Evolutionary conservation across 1,140 invertebrate species (phyloP).

Genomic region (Calycopis cecrops): DNA sequence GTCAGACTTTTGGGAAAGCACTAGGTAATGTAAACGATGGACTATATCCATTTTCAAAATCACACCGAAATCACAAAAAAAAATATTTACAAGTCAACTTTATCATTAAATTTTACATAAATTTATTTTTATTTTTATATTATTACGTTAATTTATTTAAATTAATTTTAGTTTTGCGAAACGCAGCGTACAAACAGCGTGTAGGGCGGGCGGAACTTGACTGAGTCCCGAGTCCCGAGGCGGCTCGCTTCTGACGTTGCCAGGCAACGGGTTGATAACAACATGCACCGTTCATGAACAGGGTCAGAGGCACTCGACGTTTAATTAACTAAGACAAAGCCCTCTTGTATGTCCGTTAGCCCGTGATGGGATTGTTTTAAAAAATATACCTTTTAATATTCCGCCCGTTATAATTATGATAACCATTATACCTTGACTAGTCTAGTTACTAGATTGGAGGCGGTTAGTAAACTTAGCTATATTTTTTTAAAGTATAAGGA

Average conservation of each 20-base stretch:
- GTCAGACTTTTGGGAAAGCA: slow-evolving; percentile 70
- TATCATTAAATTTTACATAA: too few relatives aligned
- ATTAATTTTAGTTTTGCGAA: background rate
- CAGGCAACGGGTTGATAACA: slow-evolving; percentile 37
- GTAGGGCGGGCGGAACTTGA: slow-evolving; percentile 50
- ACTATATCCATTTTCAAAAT: slow-evolving; percentile 65
- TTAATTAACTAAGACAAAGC: slow-evolving; percentile 7
- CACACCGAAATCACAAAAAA: background rate
- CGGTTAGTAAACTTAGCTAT: too few relatives aligned
- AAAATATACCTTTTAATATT: too few relatives aligned
- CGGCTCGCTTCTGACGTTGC: slow-evolving; percentile 34
- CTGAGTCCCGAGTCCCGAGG: slow-evolving; percentile 28
- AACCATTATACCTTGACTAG: too few relatives aligned
- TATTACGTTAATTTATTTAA: slow-evolving; percentile 1
- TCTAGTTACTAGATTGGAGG: too few relatives aligned
- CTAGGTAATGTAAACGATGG: slow-evolving; percentile 69
- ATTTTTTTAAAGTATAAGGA: too few relatives aligned
- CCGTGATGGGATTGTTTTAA: background rate
- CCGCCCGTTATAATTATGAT: too few relatives aligned
- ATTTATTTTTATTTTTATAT: background rate
- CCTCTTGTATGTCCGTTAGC: background rate
- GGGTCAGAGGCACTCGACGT: slow-evolving; percentile 8
- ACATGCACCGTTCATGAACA: slow-evolving; percentile 17
- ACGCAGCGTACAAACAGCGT: slow-evolving; percentile 4
- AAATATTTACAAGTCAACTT: background rate